These are phyloP conservation scores for Drosophila acutilabella DNA, from an alignment of 2,888 invertebrate genomes.

Conservation along the genomic window DNA sequence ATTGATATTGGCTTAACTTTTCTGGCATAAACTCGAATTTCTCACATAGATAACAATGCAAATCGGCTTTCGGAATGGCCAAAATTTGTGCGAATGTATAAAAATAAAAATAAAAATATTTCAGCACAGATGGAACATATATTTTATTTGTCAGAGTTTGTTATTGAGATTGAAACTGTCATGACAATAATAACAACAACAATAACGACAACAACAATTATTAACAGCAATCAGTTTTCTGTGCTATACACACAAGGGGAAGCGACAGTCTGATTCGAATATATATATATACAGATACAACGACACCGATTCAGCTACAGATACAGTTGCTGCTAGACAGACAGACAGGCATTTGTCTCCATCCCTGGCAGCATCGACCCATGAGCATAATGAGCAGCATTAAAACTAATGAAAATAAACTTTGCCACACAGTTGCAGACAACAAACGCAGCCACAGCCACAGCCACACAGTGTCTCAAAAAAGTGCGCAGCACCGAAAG, in stretches of 20 bases:
- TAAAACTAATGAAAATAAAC: conserved; percentile 81
- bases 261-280: conserved; percentile 32
- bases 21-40: conserved; percentile 1
- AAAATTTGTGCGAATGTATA: conserved; percentile 1
- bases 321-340: conserved; percentile 29
- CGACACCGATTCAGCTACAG: conserved; percentile 27
- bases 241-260: conserved; percentile 35
- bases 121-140: conserved; percentile 1
- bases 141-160: not conserved
- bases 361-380: conserved; percentile 24
- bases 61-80: conserved; percentile 9
- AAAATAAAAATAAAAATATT: conserved; percentile 30
- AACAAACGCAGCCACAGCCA: conserved; percentile 34
- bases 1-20: not conserved
- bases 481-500: conserved; percentile 57
- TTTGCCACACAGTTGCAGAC: conserved; percentile 64
- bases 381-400: conserved; percentile 77
- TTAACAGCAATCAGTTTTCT: conserved; percentile 67
- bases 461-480: conserved; percentile 42
- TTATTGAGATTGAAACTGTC: conserved; percentile 4
- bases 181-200: conserved; percentile 27
- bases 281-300: conserved; percentile 22
- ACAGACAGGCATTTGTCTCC: not conserved
- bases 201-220: conserved; percentile 46
- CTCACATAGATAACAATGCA: conserved; percentile 9